Evolutionary conservation across 2,797 vertebrate genomes (phyloP).

Genomic region (Tiaroga cobitis): DNA sequence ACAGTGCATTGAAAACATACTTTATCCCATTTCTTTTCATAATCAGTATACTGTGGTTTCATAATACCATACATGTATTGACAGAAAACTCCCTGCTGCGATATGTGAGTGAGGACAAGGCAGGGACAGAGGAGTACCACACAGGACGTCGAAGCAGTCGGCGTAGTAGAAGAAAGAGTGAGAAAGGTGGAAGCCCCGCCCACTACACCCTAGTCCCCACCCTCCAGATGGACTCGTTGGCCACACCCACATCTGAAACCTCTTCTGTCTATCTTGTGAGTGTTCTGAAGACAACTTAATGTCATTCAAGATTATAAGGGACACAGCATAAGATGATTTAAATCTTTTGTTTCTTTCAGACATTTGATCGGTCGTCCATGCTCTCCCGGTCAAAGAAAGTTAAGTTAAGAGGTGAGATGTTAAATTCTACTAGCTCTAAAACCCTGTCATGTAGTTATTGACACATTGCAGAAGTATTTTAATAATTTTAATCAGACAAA

Average conservation of each 20-base stretch:
- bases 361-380: slow-evolving; percentile 95
- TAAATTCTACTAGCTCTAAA: not conserved
- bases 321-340: not conserved
- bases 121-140: slow-evolving; percentile 89
- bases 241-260: slow-evolving; percentile 81
- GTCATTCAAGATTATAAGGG: not conserved
- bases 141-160: slow-evolving; percentile 89
- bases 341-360: slow-evolving; percentile 76
- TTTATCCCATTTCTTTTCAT: not conserved
- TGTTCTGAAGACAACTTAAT: slow-evolving; percentile 31
- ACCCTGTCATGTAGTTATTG: not conserved
- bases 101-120: slow-evolving; percentile 94
- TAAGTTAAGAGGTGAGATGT: slow-evolving; percentile 88
- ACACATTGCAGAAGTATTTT: not conserved
- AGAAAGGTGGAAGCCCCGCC: slow-evolving; percentile 90
- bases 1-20: not conserved
- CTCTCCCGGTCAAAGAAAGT: slow-evolving; percentile 93
- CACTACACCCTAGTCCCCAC: slow-evolving; percentile 92
- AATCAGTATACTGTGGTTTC: slow-evolving; percentile 8
- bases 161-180: slow-evolving; percentile 92
- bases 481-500: not conserved
- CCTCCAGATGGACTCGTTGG: slow-evolving; percentile 92
- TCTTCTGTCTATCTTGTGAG: slow-evolving; percentile 82
- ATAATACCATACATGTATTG: slow-evolving; percentile 49
- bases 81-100: slow-evolving; percentile 91